Percentiles rank a stretch among this genome's conserved stretches.
Evolutionary conservation across 1,140 invertebrate species (phyloP).

Genomic region (Monomorium pharaonis): DNA sequence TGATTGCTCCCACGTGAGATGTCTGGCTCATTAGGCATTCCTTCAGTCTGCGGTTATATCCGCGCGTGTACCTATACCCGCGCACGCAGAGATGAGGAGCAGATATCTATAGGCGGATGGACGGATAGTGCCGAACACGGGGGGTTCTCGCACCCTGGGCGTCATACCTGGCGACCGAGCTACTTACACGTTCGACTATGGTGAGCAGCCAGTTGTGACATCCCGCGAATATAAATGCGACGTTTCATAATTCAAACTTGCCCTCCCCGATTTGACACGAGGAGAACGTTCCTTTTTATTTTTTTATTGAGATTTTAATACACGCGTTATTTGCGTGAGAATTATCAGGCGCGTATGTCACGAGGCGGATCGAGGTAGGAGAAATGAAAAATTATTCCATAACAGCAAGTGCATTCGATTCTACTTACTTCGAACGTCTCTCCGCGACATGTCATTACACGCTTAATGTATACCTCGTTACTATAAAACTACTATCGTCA

Average conservation of each 20-base stretch:
- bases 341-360: no score
- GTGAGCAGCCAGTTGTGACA: neutral
- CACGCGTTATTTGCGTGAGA: neutral
- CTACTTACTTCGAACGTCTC: neutral
- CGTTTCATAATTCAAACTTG: neutral
- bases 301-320: neutral
- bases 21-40: constrained; percentile 80
- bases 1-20: constrained; percentile 76
- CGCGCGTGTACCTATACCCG: constrained; percentile 1
- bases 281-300: neutral
- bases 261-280: neutral
- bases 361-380: neutral
- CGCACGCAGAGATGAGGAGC: constrained; percentile 1
- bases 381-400: neutral
- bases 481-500: neutral
- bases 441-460: neutral
- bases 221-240: neutral
- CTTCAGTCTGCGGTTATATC: constrained; percentile 74
- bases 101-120: constrained; percentile 17
- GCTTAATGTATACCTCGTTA: neutral
- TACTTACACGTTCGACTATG: neutral
- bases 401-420: neutral
- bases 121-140: constrained; percentile 14
- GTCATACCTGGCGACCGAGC: neutral
- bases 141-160: neutral